These are phyloP conservation scores for Ichneumoninae sp. DNA, from an alignment of 2,888 invertebrate species.

Conservation along the genomic window DNA sequence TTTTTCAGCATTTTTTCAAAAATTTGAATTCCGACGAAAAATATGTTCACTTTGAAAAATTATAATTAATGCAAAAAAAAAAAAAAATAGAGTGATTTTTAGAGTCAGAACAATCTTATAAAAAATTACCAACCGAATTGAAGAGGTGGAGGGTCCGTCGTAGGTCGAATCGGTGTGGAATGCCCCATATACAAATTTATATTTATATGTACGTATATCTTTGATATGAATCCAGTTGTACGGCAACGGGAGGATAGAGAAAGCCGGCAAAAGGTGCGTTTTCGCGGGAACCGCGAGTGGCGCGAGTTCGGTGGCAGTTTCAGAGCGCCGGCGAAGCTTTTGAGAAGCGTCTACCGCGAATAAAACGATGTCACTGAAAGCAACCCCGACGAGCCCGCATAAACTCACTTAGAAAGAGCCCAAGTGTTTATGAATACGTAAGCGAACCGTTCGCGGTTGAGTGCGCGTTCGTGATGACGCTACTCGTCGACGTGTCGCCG, in stretches of 20 bases:
- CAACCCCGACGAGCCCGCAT: constrained; percentile 44
- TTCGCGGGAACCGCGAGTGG: constrained; percentile 38
- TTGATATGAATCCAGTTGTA: background rate
- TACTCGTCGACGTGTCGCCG: constrained; percentile 10
- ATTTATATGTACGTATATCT: background rate
- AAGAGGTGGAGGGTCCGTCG: no score
- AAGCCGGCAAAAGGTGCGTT: constrained; percentile 29
- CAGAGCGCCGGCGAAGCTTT: constrained; percentile 47
- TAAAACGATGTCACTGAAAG: constrained; percentile 64
- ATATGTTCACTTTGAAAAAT: no score
- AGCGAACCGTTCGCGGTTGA: constrained; percentile 60
- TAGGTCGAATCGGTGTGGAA: no score
- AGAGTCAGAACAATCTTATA: no score
- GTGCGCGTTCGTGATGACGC: constrained; percentile 46
- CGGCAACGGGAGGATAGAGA: constrained; percentile 8
- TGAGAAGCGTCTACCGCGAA: constrained; percentile 59
- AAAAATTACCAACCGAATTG: no score
- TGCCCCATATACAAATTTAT: background rate
- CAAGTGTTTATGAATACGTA: constrained; percentile 66
- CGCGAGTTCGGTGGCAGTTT: constrained; percentile 21
- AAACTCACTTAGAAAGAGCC: constrained; percentile 64
- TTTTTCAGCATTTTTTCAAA: no score
- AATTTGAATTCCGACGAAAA: no score
- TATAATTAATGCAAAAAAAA: no score
- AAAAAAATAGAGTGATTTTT: no score